A percentile compares a stretch with the other conserved stretches of the same genome.
Conservation (phyloP, 2,888 invertebrate species). For the Diaperis boleti region DNA sequence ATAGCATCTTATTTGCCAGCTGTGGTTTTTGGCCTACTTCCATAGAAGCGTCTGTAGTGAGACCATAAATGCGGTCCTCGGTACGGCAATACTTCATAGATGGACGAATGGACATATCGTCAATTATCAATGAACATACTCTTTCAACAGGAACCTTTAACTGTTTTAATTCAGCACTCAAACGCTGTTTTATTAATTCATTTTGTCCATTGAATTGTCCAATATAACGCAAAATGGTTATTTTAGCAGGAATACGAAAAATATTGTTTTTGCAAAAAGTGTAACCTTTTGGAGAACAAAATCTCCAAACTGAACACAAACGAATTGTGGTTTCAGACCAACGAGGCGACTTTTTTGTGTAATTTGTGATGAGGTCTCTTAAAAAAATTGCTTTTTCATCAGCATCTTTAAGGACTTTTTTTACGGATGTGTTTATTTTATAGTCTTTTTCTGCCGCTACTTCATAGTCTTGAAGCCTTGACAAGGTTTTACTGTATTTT, state of each 20-base stretch:
- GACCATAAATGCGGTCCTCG: background rate
- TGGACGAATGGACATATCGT: background rate
- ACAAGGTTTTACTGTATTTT: too few relatives aligned
- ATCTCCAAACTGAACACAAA: slow-evolving; percentile 1
- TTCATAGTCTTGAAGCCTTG: too few relatives aligned
- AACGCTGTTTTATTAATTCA: background rate
- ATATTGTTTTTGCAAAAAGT: background rate
- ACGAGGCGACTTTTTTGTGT: background rate
- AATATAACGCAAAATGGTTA: background rate
- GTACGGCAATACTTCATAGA: background rate
- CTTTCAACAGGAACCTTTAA: background rate
- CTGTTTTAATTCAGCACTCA: background rate
- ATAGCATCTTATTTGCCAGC: slow-evolving; percentile 2
- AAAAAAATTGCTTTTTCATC: slow-evolving; percentile 63
- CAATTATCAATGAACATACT: background rate
- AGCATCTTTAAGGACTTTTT: too few relatives aligned
- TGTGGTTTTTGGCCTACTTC: background rate
- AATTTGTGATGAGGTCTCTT: background rate
- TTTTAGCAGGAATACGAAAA: background rate
- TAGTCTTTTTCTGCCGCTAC: too few relatives aligned
- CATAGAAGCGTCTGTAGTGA: background rate
- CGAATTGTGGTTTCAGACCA: background rate
- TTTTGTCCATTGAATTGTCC: background rate
- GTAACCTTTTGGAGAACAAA: slow-evolving; percentile 5
- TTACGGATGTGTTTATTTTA: too few relatives aligned